Evolutionary conservation across 2,888 invertebrate genomes (phyloP).

Genomic region (Chrysodeixis includens): DNA sequence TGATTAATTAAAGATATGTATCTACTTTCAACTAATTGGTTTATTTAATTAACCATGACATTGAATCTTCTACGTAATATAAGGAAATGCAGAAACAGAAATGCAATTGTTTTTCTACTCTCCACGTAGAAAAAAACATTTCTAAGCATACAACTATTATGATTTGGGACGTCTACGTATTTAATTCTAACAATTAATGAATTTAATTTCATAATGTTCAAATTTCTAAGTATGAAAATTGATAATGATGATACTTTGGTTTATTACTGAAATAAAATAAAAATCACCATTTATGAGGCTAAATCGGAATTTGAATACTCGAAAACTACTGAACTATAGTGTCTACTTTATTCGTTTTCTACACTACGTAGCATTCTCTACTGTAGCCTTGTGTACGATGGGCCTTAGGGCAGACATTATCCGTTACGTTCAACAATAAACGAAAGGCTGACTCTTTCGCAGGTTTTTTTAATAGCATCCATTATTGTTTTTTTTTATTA

Average conservation of each 20-base stretch:
- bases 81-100: constrained; percentile 48
- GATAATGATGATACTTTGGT: constrained; percentile 49
- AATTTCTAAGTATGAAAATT: too few relatives aligned
- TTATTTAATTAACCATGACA: too few relatives aligned
- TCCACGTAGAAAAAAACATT: constrained; percentile 44
- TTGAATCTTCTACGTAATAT: too few relatives aligned
- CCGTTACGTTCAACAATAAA: too few relatives aligned
- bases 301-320: constrained; percentile 12
- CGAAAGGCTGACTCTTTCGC: too few relatives aligned
- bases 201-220: too few relatives aligned
- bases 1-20: background rate
- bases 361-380: background rate
- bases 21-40: background rate
- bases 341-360: background rate
- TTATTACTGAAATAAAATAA: constrained; percentile 57
- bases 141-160: constrained; percentile 16
- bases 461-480: too few relatives aligned
- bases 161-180: constrained; percentile 4
- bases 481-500: too few relatives aligned
- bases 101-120: constrained; percentile 47
- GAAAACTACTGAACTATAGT: background rate
- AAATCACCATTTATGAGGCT: constrained; percentile 42
- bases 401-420: too few relatives aligned
- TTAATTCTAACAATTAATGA: too few relatives aligned
- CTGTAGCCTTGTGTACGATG: too few relatives aligned